phyloP scores from a whole-genome alignment of 92 coral and sea anemone species.

The Scolanthus callimorphus region DNA sequence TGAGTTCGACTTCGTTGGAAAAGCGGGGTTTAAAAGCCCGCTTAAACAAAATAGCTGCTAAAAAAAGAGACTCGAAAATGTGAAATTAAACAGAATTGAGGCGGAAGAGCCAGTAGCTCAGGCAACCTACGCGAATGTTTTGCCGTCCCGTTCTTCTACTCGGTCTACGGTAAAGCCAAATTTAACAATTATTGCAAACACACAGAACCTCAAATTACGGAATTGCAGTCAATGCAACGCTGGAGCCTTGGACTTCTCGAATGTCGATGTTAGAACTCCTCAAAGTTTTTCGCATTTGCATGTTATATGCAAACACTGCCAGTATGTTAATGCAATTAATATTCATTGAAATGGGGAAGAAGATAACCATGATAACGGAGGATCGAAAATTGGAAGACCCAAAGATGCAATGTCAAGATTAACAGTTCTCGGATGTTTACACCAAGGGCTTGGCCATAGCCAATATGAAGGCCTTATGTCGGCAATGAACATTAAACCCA shows the following conservation, averaged over 20 bases:
- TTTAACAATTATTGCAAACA: neutral
- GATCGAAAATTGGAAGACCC: neutral
- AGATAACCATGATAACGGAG: neutral
- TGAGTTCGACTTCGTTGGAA: too few relatives aligned
- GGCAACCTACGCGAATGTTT: too few relatives aligned
- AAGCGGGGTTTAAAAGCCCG: too few relatives aligned
- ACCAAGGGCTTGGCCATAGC: slow-evolving; percentile 10
- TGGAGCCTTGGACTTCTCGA: too few relatives aligned
- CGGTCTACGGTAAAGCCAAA: neutral
- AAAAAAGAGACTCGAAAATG: too few relatives aligned
- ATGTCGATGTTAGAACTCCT: neutral
- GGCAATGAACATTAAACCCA: neutral
- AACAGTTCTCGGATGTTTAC: slow-evolving; percentile 4
- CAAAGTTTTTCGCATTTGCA: neutral
- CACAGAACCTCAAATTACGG: neutral
- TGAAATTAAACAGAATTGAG: too few relatives aligned
- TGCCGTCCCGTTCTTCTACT: neutral
- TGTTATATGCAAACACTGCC: neutral
- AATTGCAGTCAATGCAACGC: neutral
- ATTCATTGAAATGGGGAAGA: neutral
- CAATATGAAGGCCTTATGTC: slow-evolving; percentile 6
- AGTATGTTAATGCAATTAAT: neutral
- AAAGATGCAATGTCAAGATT: neutral
- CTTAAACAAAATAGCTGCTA: too few relatives aligned
- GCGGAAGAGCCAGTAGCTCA: too few relatives aligned